Evolutionary conservation across 1,140 invertebrate genomes (phyloP).

Genomic region (Saccostrea cuccullata): DNA sequence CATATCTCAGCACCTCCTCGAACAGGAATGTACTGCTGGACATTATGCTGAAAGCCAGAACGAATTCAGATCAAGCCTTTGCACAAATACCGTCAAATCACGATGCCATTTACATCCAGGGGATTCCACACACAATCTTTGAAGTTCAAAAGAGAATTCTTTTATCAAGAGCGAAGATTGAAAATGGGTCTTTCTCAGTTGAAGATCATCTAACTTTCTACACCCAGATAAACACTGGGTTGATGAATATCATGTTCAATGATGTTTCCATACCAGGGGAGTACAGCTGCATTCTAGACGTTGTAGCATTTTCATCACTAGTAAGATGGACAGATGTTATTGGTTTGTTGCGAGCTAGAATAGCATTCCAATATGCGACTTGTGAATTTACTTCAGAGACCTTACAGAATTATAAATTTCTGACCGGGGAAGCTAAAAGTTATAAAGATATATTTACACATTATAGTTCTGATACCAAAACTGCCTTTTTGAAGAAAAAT

Average conservation of each 20-base stretch:
- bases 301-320: background rate
- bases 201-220: conserved; percentile 21
- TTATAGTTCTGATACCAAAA: background rate
- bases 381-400: conserved; percentile 4
- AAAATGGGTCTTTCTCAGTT: background rate
- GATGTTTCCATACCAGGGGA: background rate
- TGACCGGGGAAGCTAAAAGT: background rate
- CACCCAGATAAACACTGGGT: background rate
- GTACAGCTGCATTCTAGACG: background rate
- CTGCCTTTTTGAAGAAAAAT: background rate
- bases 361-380: conserved; percentile 5
- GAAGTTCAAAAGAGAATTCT: background rate
- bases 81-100: background rate
- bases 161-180: background rate
- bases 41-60: background rate
- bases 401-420: background rate
- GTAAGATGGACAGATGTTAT: conserved; percentile 24
- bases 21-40: background rate
- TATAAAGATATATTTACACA: background rate
- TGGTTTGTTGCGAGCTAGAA: conserved; percentile 37
- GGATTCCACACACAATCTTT: background rate
- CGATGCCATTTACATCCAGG: background rate
- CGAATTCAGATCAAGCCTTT: background rate
- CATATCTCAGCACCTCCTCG: background rate
- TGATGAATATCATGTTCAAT: background rate